These are phyloP conservation scores for Pseudomugil tenellus DNA, from an alignment of 2,797 vertebrate species.

Conservation along the genomic window DNA sequence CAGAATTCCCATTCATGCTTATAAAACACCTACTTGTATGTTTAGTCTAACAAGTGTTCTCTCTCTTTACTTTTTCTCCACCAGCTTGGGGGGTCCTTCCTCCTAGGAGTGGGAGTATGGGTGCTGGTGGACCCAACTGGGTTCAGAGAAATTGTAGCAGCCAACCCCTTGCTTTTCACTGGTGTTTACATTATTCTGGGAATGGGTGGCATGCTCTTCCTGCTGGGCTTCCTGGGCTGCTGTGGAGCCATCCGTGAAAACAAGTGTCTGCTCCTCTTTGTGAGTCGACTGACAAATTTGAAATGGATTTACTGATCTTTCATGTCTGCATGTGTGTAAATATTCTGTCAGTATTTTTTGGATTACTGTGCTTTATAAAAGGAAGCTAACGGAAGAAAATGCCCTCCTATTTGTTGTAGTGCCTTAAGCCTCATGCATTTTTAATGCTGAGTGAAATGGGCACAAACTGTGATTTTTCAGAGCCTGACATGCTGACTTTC, in stretches of 20 bases:
- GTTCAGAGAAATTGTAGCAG: constrained; percentile 93
- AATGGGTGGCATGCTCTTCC: constrained; percentile 94
- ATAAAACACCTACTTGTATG: constrained; percentile 22
- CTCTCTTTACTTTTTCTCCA: constrained; percentile 16
- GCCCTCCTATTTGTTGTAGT: constrained; percentile 35
- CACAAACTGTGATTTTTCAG: constrained; percentile 43
- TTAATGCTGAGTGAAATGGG: constrained; percentile 64
- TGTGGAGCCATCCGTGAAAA: constrained; percentile 95
- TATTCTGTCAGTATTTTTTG: constrained; percentile 40
- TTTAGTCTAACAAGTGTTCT: constrained; percentile 39
- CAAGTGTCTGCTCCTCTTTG: constrained; percentile 95
- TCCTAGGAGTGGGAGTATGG: constrained; percentile 94
- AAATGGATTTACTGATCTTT: constrained; percentile 39
- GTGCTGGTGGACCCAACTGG: constrained; percentile 94
- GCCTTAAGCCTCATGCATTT: constrained; percentile 57
- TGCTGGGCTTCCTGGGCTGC: constrained; percentile 96
- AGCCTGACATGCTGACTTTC: constrained; percentile 42
- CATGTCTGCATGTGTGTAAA: constrained; percentile 43
- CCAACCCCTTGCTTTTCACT: constrained; percentile 92
- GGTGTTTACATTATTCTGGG: constrained; percentile 93
- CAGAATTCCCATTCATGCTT: constrained; percentile 44
- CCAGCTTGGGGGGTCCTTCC: constrained; percentile 93
- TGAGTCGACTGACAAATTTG: constrained; percentile 79
- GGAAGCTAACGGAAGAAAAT: constrained; percentile 47
- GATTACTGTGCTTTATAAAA: constrained; percentile 27